Evolutionary conservation across 2,113 vertebrate genomes (phyloP), one percentile per base, ranked within the genome.

Genomic region (Hiodon alosoides): DNA sequence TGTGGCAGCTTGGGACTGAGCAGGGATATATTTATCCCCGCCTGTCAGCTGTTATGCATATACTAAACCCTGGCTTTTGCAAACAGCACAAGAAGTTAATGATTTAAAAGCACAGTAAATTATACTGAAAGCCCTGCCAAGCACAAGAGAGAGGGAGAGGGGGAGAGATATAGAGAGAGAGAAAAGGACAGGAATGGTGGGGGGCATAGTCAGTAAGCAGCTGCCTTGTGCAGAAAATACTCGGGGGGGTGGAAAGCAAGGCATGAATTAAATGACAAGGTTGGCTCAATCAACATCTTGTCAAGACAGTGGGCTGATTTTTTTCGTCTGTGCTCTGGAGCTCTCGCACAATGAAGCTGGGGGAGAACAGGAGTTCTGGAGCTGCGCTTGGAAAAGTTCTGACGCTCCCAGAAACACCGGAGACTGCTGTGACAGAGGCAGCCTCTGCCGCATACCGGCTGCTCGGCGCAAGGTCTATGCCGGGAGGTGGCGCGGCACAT

Each of bases 201-300:
- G 83, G 64, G 55, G 86, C 79, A 85, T 82, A 87, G 86, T 83
- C 81, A 84, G 81, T 84, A 81, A 86, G 84, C 84, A 86, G 79
- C 81, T 84, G 83, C 83, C 85, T 82, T 79, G 82, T 85, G 82
- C 80, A 77, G 83, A 86, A 86, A 89, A 83, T 86, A 89, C 88
- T 86, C 79, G 85, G 84, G 85, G 87, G 85, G 85, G 31, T n/a
- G n/a, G n/a, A n/a, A n/a, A n/a, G 31, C 31, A 31, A 83, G 80
- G 84, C 80, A 82, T 82, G 82, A 85, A 79, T 69, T 67, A 84
- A 90, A 86, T 87, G 88, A 90, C 89, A 90, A 87, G 86, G 85
- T 85, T 79, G 83, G 85, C 89, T 92, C 90, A 89, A 90, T 90
- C 89, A 89, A 86, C 87, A 87, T 90, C 86, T 88, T 88, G 88